Evolutionary conservation across 2,797 vertebrate species (phyloP), one percentile per base, ranked within the genome.

Genomic region (Synanceia verrucosa): DNA sequence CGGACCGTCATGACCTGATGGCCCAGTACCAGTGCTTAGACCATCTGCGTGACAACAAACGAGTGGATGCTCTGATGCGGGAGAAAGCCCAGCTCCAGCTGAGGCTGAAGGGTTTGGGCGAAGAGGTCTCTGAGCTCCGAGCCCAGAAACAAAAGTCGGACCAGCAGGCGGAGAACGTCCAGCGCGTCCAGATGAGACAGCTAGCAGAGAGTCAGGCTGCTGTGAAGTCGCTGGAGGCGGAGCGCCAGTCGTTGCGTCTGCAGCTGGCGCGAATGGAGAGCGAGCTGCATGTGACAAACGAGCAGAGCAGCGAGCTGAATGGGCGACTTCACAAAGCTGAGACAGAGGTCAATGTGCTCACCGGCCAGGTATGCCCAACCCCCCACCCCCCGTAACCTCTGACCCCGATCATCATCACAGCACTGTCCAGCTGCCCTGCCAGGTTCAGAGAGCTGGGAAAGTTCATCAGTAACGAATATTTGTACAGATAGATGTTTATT

Each of bases 171-270:
- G 97, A 98, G 88, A 98, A 86, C 69, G 92, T 94, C 47, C 98
- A 97, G 65, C 95, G 96, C 85, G 93, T 95, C 81, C 97, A 99
- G 86, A 88, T 94, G 62, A 93, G 96, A 29, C 97, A 98, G 88
- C 83, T 98, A 60, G 91, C 94, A 1, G 97, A 98, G 86, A 90
- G 94, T 83, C 96, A 98, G 89, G 80, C 96, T 64, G 72, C 93
- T 0, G 39, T 94, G 16, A 95, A 96, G 73, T 91, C 95, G 14
- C 89, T 98, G 74, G 97, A 99, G 97, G 96, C 95, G 26, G 98
- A 99, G 91, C 95, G 96, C 55, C 97, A 97, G 83, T 97, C 96
- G 2, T 70, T 95, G 79, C 95, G 94, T 43, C 88, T 95, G 60
- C 96, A 97, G 84, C 70, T 93, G 71, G 96, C 95, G 80, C 93